phyloP scores from a whole-genome alignment of 2,113 vertebrate genomes.

The Casuarius casuarius region DNA sequence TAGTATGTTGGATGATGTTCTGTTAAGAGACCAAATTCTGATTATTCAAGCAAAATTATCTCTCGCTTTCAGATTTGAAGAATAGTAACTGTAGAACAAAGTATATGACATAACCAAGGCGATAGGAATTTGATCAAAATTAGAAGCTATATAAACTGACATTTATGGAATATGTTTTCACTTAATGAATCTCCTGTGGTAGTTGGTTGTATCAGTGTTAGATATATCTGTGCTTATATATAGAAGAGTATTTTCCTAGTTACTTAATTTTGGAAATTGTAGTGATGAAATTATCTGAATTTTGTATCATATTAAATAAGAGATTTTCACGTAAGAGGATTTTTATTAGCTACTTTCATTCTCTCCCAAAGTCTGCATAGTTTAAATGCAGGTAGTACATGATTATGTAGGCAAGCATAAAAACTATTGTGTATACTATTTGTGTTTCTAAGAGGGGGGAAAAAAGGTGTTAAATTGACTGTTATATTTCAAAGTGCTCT shows the following conservation, averaged over 20 bases:
- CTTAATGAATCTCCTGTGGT: background rate
- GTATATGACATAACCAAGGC: background rate
- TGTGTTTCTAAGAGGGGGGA: background rate
- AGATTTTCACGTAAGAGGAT: background rate
- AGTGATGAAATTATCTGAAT: background rate
- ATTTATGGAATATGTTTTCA: background rate
- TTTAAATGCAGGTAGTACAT: background rate
- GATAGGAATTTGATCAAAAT: background rate
- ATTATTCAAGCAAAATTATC: background rate
- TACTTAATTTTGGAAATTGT: background rate
- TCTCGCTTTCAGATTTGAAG: background rate
- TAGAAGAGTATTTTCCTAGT: background rate
- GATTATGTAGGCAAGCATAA: background rate
- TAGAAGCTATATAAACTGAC: background rate
- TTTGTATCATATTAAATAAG: background rate
- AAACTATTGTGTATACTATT: background rate
- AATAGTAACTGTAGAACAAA: background rate
- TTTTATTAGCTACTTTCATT: background rate
- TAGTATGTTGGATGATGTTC: too few species aligned
- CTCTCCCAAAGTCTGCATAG: background rate
- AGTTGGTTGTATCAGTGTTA: background rate
- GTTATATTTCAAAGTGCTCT: slow-evolving; percentile 3
- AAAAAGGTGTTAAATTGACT: slow-evolving; percentile 14
- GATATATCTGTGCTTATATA: background rate
- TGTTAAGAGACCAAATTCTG: background rate